phyloP scores from a whole-genome alignment of 2,797 vertebrate genomes.

The Lepus oiostolus region DNA sequence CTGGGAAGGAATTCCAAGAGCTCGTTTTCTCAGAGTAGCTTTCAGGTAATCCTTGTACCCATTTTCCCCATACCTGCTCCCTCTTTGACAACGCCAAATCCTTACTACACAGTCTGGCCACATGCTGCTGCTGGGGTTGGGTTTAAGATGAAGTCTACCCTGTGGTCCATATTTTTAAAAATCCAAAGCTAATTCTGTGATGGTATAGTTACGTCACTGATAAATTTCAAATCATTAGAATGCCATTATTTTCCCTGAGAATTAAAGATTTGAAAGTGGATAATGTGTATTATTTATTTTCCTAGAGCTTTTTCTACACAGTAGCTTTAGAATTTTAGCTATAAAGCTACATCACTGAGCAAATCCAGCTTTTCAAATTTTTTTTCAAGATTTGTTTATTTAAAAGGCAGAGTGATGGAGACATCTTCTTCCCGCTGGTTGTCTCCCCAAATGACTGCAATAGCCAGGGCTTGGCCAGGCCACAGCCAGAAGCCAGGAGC shows the following conservation, averaged over 20 bases:
- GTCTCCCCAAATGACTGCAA: no score
- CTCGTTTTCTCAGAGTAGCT: neutral
- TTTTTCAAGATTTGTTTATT: no score
- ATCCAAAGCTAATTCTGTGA: neutral
- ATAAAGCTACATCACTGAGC: constrained; percentile 24
- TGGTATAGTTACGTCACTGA: neutral
- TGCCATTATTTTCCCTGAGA: neutral
- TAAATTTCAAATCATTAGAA: neutral
- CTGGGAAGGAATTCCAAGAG: neutral
- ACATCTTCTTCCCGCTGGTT: no score
- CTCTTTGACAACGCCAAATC: neutral
- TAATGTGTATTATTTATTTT: constrained; percentile 53
- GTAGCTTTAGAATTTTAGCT: constrained; percentile 47
- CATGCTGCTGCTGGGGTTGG: no score
- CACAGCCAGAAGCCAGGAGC: no score
- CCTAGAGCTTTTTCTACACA: neutral
- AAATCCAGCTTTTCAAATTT: neutral
- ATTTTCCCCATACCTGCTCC: neutral
- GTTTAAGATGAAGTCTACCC: neutral
- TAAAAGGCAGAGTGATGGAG: no score
- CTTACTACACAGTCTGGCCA: no score
- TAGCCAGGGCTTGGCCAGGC: no score
- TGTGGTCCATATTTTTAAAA: neutral
- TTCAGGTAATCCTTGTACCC: neutral
- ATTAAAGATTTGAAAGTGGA: constrained; percentile 45